Evolutionary conservation across 2,797 vertebrate genomes (phyloP), one percentile per base, ranked within the genome.

Genomic region (Hirundo rustica): DNA sequence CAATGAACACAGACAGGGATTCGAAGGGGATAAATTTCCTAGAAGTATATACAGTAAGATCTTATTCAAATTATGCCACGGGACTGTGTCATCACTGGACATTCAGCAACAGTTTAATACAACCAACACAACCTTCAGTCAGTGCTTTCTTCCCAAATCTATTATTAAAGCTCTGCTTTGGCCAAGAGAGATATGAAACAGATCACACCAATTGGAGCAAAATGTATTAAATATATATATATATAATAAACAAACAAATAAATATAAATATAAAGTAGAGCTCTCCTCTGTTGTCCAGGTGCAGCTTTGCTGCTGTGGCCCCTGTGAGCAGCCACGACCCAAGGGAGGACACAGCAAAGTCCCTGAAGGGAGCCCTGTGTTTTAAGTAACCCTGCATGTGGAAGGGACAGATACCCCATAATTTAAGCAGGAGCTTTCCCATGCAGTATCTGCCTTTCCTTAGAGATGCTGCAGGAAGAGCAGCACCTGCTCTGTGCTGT

Each of bases 401-500:
- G 51, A 62, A 48, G 57, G 67, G 25, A 44, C n/a, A 83, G 55
- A 25, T 1, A 51, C 2, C 10, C 16, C 18, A 3, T 3, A 51
- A 13, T 16, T 40, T 10, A 11, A 34, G 38, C 48, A 27, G 5
- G 32, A 55, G 9, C 5, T 40, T 66, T 34, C 23, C 40, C 36
- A 8, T 3, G 0, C 1, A 6, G 20, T 7, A 3, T 16, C 34
- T 29, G 7, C 19, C 2, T 45, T 13, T 14, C 22, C 18, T 5
- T 7, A 5, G 0, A 1, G 67, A 9, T 14, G 25, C 47, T 54
- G 77, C 16, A 58, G 57, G 36, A 85, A 19, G 29, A 38, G 36
- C 32, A 3, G 36, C 32, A 3, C 10, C 29, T 15, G 26, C 5
- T 9, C 25, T 32, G 67, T 1, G 5, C 42, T 40, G 18, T 3